Percentiles rank a stretch among this genome's conserved stretches.
These are phyloP conservation scores for Tinamus guttatus DNA, from an alignment of 2,113 vertebrate genomes.

Conservation along the genomic window DNA sequence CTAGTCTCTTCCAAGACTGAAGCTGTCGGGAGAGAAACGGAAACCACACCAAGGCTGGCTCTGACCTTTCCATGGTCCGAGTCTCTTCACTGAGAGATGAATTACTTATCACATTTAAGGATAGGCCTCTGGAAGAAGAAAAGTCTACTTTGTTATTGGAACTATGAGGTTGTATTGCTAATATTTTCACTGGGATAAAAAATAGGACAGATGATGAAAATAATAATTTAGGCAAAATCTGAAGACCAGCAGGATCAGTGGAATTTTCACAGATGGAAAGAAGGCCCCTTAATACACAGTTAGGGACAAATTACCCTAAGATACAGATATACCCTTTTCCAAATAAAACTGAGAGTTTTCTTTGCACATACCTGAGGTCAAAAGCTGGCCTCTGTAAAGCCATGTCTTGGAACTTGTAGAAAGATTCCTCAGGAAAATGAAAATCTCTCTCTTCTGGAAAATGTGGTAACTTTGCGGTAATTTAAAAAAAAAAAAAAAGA, in stretches of 20 bases:
- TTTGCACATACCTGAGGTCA: neutral
- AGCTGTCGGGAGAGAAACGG: neutral
- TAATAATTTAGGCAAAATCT: neutral
- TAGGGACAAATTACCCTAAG: neutral
- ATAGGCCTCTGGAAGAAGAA: neutral
- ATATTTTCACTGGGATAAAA: neutral
- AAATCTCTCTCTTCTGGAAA: neutral
- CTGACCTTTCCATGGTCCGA: neutral
- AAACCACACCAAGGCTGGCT: neutral
- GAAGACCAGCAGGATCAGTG: neutral
- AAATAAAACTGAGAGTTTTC: neutral
- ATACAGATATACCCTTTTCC: neutral
- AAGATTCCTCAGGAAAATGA: neutral
- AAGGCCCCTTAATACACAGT: neutral
- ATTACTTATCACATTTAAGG: neutral
- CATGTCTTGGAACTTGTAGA: neutral
- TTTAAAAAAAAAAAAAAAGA: neutral
- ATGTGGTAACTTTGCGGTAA: neutral
- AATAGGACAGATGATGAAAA: neutral
- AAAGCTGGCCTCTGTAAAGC: neutral
- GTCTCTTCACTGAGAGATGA: neutral
- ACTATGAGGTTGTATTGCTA: neutral
- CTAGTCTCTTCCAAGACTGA: neutral
- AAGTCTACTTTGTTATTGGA: neutral
- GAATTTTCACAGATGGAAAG: neutral